phyloP scores from a whole-genome alignment of 2,888 invertebrate species.

The Scelioninae gen. 1 region DNA sequence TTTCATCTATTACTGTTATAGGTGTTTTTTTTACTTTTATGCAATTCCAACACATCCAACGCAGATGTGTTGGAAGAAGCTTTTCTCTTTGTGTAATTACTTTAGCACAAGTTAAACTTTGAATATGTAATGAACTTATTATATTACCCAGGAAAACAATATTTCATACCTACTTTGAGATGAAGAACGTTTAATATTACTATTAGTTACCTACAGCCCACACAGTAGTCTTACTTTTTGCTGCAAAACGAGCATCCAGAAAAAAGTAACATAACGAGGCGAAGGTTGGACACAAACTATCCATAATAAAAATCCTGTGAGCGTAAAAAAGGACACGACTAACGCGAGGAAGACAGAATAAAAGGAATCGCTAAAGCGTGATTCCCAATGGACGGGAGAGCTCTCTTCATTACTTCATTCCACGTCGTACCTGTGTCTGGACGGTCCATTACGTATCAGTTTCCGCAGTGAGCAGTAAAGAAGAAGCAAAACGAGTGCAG shows the following conservation, averaged over 20 bases:
- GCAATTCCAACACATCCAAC: too few relatives aligned
- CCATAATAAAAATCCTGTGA: conserved; percentile 63
- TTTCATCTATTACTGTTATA: too few relatives aligned
- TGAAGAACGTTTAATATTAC: conserved; percentile 17
- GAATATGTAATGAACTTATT: too few relatives aligned
- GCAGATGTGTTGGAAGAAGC: too few relatives aligned
- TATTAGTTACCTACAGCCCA: conserved; percentile 26
- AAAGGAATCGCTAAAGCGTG: conserved; percentile 66
- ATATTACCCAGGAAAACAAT: too few relatives aligned
- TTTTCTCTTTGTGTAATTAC: too few relatives aligned
- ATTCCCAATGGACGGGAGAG: conserved; percentile 68
- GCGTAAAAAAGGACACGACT: conserved; percentile 39
- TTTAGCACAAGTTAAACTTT: too few relatives aligned
- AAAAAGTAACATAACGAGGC: conserved; percentile 53
- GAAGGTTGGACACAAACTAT: conserved; percentile 58
- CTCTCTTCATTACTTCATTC: conserved; percentile 70
- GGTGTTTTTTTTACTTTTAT: too few relatives aligned
- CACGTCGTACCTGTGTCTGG: conserved; percentile 68
- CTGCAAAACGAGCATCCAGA: conserved; percentile 31
- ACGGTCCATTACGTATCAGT: conserved; percentile 70
- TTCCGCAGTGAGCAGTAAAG: conserved; percentile 68
- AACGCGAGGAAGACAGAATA: conserved; percentile 58
- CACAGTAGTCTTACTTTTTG: conserved; percentile 45
- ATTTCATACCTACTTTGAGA: not conserved
- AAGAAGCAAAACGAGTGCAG: conserved; percentile 67